These are phyloP conservation scores for Catocala nupta DNA, from an alignment of 2,888 invertebrate genomes.

Conservation along the genomic window DNA sequence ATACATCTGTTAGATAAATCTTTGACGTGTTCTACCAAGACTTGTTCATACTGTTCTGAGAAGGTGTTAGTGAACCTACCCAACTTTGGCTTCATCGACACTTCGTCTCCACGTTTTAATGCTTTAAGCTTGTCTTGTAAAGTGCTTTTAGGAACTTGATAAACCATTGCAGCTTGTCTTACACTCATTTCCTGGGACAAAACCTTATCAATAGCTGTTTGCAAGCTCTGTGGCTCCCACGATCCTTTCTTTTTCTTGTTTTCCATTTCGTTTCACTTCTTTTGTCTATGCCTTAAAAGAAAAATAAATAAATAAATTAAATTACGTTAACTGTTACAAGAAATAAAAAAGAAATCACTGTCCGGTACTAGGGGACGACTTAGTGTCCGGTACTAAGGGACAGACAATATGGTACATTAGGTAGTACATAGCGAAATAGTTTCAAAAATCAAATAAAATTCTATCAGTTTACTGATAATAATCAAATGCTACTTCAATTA, in stretches of 20 bases:
- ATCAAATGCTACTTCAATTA: slow-evolving; percentile 25
- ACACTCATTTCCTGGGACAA: slow-evolving; percentile 21
- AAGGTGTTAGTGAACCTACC: slow-evolving; percentile 31
- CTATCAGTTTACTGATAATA: slow-evolving; percentile 16
- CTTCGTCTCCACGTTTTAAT: slow-evolving; percentile 36
- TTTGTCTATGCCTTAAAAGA: slow-evolving; percentile 21
- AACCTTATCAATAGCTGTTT: slow-evolving; percentile 30
- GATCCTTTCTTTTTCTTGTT: slow-evolving; percentile 34
- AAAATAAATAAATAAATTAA: slow-evolving; percentile 19
- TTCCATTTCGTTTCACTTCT: slow-evolving; percentile 12
- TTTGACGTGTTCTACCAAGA: slow-evolving; percentile 33
- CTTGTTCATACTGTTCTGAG: slow-evolving; percentile 31
- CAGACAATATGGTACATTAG: slow-evolving; percentile 18
- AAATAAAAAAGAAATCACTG: slow-evolving; percentile 25
- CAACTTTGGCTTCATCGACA: slow-evolving; percentile 16
- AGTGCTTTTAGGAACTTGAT: slow-evolving; percentile 38
- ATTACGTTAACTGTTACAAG: slow-evolving; percentile 14
- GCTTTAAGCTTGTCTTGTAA: slow-evolving; percentile 34
- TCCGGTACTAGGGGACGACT: slow-evolving; percentile 23
- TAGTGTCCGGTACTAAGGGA: slow-evolving; percentile 30
- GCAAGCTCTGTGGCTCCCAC: slow-evolving; percentile 33
- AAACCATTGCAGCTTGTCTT: slow-evolving; percentile 33
- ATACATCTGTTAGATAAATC: slow-evolving; percentile 30
- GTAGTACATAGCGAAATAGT: slow-evolving; percentile 22
- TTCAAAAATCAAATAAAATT: slow-evolving; percentile 25